phyloP scores from a whole-genome alignment of 1,140 invertebrate genomes.

The Drosophila simulans region DNA sequence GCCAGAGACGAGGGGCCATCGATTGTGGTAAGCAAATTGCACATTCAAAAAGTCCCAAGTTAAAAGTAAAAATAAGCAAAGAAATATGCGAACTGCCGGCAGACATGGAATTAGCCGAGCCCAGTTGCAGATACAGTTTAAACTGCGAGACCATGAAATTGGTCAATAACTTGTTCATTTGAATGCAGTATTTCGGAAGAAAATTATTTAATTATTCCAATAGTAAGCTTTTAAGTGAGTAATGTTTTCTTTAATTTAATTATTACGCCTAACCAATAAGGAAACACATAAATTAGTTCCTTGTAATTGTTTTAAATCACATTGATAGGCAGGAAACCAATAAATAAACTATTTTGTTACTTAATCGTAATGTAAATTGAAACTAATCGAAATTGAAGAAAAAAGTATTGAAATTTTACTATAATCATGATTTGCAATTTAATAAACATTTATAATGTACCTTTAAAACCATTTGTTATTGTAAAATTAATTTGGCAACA shows the following conservation, averaged over 20 bases:
- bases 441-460: too few species aligned
- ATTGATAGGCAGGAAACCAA: not conserved
- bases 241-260: not conserved
- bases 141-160: slow-evolving; percentile 41
- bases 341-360: not conserved
- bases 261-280: too few species aligned
- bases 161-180: slow-evolving; percentile 32
- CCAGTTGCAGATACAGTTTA: slow-evolving; percentile 27
- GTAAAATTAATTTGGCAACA: too few species aligned
- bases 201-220: slow-evolving; percentile 8
- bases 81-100: slow-evolving; percentile 37
- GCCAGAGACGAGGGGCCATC: slow-evolving; percentile 7
- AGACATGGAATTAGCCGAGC: slow-evolving; percentile 13
- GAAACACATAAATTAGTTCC: too few species aligned
- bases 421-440: too few species aligned
- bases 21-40: slow-evolving; percentile 64
- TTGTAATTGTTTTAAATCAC: not conserved
- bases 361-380: too few species aligned
- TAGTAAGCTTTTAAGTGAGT: not conserved
- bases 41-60: slow-evolving; percentile 43
- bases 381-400: too few species aligned
- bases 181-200: slow-evolving; percentile 5
- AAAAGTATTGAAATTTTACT: too few species aligned
- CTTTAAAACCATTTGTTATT: too few species aligned
- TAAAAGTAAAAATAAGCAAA: slow-evolving; percentile 52